Evolutionary conservation across 1,140 invertebrate species (phyloP).

Genomic region (Asobara japonica): DNA sequence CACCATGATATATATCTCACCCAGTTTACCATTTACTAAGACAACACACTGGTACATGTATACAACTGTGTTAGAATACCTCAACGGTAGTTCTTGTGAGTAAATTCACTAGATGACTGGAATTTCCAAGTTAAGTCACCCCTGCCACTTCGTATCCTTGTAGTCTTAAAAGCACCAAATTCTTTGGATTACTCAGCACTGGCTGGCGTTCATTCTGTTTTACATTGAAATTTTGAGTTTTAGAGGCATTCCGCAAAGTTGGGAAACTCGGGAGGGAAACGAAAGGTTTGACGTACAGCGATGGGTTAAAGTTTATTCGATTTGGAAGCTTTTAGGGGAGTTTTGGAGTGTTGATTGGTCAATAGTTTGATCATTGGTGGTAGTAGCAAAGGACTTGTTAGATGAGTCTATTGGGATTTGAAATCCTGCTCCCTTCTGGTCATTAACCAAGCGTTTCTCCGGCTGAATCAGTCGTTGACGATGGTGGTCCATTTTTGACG

Average conservation of each 20-base stretch:
- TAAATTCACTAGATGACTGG: background rate
- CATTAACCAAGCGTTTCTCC: no score
- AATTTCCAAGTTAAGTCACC: background rate
- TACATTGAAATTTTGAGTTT: background rate
- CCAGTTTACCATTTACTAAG: slow-evolving; percentile 10
- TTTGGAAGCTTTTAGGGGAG: no score
- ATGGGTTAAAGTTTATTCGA: no score
- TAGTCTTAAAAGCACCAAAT: background rate
- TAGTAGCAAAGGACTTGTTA: no score
- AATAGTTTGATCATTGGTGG: no score
- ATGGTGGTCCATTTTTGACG: no score
- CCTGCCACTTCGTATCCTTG: background rate
- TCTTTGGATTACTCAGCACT: background rate
- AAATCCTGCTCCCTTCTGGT: no score
- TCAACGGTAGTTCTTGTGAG: background rate
- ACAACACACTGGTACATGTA: background rate
- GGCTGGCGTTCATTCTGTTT: background rate
- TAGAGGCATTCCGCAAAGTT: background rate
- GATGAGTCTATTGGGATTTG: no score
- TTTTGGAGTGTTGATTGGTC: no score
- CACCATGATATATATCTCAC: slow-evolving; percentile 1
- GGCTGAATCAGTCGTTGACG: no score
- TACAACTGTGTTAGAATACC: background rate
- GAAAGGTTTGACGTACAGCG: no score
- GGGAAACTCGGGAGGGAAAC: background rate